A percentile compares a stretch with the other conserved stretches of the same genome.
These are phyloP conservation scores for Apis laboriosa DNA, from an alignment of 1,140 invertebrate species.

Conservation along the genomic window DNA sequence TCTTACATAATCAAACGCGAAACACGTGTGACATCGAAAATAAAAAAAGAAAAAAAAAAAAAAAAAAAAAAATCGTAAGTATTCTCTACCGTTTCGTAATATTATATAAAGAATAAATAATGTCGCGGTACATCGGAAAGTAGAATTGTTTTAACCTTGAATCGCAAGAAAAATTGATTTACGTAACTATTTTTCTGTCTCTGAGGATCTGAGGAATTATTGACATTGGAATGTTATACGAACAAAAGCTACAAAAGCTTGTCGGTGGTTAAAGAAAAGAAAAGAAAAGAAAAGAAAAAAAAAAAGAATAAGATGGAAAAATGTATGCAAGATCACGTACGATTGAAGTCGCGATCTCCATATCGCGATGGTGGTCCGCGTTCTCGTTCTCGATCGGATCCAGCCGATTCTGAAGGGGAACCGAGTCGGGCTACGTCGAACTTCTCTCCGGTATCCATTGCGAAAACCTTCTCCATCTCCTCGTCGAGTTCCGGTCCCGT, in stretches of 20 bases:
- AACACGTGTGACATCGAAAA: neutral
- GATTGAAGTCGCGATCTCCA: conserved; percentile 81
- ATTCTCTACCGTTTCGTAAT: neutral
- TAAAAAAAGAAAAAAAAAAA: neutral
- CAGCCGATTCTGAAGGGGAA: conserved; percentile 79
- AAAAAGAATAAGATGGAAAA: neutral
- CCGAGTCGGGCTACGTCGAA: conserved; percentile 85
- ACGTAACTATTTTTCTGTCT: neutral
- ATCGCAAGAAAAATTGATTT: neutral
- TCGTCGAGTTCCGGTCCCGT: conserved; percentile 87
- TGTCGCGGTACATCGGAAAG: neutral
- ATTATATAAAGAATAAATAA: neutral
- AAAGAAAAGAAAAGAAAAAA: neutral
- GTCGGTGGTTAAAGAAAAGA: no score
- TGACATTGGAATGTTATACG: no score
- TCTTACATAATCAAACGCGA: neutral
- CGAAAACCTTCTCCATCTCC: conserved; percentile 90
- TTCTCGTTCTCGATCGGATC: conserved; percentile 79
- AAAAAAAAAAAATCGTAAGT: neutral
- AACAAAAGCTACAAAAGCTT: neutral
- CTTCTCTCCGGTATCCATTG: conserved; percentile 82
- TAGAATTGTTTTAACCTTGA: neutral
- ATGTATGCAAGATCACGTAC: conserved; percentile 72
- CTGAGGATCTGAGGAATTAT: neutral
- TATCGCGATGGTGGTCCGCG: conserved; percentile 79